phyloP scores from a whole-genome alignment of 2,888 invertebrate genomes.

The Apodemia hepburni region DNA sequence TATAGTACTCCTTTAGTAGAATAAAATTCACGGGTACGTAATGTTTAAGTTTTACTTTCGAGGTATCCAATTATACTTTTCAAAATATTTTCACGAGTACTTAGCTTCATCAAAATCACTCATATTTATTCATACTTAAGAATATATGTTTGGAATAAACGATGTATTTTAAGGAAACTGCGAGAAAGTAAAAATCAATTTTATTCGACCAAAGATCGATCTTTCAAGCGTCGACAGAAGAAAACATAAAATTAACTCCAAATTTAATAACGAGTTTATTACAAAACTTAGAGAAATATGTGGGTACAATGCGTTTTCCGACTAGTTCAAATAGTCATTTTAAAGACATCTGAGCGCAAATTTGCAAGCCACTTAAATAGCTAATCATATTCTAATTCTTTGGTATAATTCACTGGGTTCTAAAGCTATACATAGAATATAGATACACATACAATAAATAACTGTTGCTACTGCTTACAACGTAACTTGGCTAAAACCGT shows the following conservation, averaged over 20 bases:
- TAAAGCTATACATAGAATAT: constrained; percentile 49
- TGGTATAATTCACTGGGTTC: constrained; percentile 69
- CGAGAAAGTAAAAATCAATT: not conserved
- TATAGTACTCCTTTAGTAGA: not conserved
- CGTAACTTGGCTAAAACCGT: constrained; percentile 32
- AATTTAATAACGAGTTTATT: constrained; percentile 6
- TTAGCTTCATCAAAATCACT: too few relatives aligned
- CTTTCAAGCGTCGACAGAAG: not conserved
- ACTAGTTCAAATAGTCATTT: constrained; percentile 12
- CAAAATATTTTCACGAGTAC: too few relatives aligned
- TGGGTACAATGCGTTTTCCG: not conserved
- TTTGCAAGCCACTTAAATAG: constrained; percentile 43
- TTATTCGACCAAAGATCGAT: not conserved
- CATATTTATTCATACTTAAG: too few relatives aligned
- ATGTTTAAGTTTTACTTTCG: too few relatives aligned
- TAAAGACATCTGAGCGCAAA: constrained; percentile 23
- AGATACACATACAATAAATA: constrained; percentile 48
- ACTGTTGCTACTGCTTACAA: constrained; percentile 34
- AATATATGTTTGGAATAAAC: too few relatives aligned
- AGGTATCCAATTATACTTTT: too few relatives aligned
- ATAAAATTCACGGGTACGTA: not conserved
- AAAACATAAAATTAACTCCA: not conserved
- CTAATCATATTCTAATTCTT: constrained; percentile 56
- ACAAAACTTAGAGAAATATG: not conserved
- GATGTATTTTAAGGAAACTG: not conserved